A percentile compares a stretch with the other conserved stretches of the same genome.
Conservation (phyloP, 1,140 invertebrate genomes). For the Heliothis virescens region DNA sequence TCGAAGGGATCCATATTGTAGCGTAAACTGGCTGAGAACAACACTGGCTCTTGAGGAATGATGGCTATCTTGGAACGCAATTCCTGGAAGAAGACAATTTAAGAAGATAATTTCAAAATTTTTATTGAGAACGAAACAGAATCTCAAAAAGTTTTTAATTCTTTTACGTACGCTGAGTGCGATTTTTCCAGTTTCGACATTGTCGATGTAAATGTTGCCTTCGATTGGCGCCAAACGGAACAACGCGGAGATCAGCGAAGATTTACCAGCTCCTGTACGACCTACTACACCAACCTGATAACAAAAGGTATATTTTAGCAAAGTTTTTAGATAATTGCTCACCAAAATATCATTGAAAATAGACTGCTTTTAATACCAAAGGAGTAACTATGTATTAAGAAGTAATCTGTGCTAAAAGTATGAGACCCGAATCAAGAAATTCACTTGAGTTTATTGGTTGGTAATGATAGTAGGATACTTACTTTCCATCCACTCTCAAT, state of each 20-base stretch:
- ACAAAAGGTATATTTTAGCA: not conserved
- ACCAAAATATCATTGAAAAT: too few relatives aligned
- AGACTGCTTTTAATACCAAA: too few relatives aligned
- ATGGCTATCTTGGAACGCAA: slow-evolving; percentile 63
- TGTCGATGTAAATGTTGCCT: slow-evolving; percentile 90
- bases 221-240: slow-evolving; percentile 90
- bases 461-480: slow-evolving; percentile 8
- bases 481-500: slow-evolving; percentile 91
- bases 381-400: too few relatives aligned
- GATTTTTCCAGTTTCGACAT: slow-evolving; percentile 86
- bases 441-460: too few relatives aligned
- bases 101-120: not conserved
- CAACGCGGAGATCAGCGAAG: slow-evolving; percentile 91
- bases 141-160: too few relatives aligned
- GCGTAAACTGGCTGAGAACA: slow-evolving; percentile 62
- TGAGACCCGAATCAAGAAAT: too few relatives aligned
- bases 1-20: slow-evolving; percentile 66
- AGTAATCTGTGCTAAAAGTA: too few relatives aligned
- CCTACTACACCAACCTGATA: slow-evolving; percentile 91
- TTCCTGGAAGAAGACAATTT: slow-evolving; percentile 42
- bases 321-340: not conserved
- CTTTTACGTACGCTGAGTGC: slow-evolving; percentile 80
- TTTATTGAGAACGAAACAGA: too few relatives aligned
- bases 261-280: slow-evolving; percentile 94
- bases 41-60: slow-evolving; percentile 64